Base-by-base conservation (phyloP, 2,113 vertebrate genomes). In the Brachionichthys hirsutus region DNA sequence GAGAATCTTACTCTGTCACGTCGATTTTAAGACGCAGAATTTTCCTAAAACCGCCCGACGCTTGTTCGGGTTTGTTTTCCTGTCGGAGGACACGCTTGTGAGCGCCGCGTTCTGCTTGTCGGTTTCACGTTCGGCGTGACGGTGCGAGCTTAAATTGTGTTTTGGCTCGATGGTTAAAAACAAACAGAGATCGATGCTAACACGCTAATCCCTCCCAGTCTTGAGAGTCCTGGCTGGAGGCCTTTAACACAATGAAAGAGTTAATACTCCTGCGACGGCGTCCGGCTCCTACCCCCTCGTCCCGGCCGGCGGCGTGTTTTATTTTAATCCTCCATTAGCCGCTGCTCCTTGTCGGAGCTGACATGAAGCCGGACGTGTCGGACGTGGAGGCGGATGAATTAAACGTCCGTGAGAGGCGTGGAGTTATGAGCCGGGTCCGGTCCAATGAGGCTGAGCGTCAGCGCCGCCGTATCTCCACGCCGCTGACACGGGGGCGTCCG, bases 261-360 rank as follows among this genome's bases (percentile, higher is more conserved):
- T 22, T 51, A 4, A 15, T 34, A 11, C 47, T 61, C 53, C 51
- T 45, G 46, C 64, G 72, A 54, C 54, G 30, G 34, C 1, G 0
- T 35, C 52, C 49, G 12, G 12, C n/a, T 22, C 22, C 43, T 43
- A 18, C 49, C 5, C 22, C 17, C 35, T 30, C 17, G 16, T 55
- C 46, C 68, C 9, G 22, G 72, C 70, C 70, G 1, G 60, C 20
- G 6, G 44, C 49, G 50, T 41, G 59, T 62, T 65, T 76, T 68
- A 68, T 73, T 76, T 66, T 57, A 74, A 71, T 74, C 73, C 70
- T 60, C 42, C 72, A 78, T 78, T 70, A 78, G 75, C 65, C 73
- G 81, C 71, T 53, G 72, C 69, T 81, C 69, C 73, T 55, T 71
- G 78, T 73, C 51, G 57, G 70, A 55, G 66, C 70, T 53, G 62